These are phyloP conservation scores for Cromileptes altivelis DNA, from an alignment of 2,113 vertebrate species.

Conservation along the genomic window DNA sequence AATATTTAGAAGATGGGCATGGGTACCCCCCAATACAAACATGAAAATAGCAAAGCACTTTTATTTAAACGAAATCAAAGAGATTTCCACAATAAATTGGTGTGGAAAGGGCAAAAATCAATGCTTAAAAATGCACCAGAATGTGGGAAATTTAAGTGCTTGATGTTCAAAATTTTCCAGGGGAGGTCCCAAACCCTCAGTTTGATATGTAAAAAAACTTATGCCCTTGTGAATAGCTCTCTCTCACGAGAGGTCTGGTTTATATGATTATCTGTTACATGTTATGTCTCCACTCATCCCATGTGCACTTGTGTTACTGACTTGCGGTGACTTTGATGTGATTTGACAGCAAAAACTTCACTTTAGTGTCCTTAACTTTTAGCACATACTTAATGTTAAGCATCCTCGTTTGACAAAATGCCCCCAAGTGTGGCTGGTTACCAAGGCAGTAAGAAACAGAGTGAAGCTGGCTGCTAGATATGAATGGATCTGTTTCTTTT, in stretches of 20 bases:
- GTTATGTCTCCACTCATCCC: background rate
- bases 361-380: background rate
- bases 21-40: no score
- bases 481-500: slow-evolving; percentile 76
- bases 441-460: slow-evolving; percentile 40
- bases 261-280: background rate
- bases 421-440: slow-evolving; percentile 39
- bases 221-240: background rate
- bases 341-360: background rate
- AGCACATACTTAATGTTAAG: slow-evolving; percentile 40
- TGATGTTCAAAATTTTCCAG: no score
- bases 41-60: no score
- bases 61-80: no score
- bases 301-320: background rate
- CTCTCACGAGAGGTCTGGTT: background rate
- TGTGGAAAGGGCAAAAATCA: no score
- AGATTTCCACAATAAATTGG: no score
- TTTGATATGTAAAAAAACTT: no score
- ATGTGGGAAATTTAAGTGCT: no score
- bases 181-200: no score
- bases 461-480: slow-evolving; percentile 25
- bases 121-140: no score
- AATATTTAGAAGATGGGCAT: no score
- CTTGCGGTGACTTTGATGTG: background rate
- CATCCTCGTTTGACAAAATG: slow-evolving; percentile 40